A percentile compares a stretch with the other conserved stretches of the same genome.
phyloP scores from a whole-genome alignment of 2,888 invertebrate genomes.

The Shargacucullia verbasci region DNA sequence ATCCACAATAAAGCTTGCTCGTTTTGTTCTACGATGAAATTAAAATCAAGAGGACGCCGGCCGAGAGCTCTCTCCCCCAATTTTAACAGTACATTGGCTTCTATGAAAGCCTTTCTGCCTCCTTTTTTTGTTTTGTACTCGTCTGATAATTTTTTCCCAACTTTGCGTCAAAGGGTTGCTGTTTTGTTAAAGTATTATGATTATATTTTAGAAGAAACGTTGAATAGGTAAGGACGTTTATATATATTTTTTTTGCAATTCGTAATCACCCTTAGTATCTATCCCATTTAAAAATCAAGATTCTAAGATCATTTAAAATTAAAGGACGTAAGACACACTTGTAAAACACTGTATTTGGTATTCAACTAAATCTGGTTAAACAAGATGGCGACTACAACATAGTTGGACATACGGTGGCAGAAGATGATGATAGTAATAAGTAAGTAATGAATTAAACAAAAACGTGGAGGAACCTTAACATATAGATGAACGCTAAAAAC shows the following conservation, averaged over 20 bases:
- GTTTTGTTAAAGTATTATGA: slow-evolving; percentile 17
- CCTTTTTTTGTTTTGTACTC: slow-evolving; percentile 51
- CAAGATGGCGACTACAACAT: too few species aligned
- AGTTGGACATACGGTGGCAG: too few species aligned
- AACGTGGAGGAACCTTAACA: slow-evolving; percentile 27
- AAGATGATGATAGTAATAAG: neutral
- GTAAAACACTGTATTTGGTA: too few species aligned
- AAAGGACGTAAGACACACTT: too few species aligned
- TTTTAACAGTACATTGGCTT: slow-evolving; percentile 60
- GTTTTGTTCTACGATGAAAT: slow-evolving; percentile 67
- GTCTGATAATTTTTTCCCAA: slow-evolving; percentile 39
- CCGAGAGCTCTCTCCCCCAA: slow-evolving; percentile 53
- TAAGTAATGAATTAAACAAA: slow-evolving; percentile 4
- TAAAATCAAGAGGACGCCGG: slow-evolving; percentile 63
- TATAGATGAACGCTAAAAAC: slow-evolving; percentile 52
- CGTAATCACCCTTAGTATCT: too few species aligned
- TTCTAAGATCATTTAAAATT: too few species aligned
- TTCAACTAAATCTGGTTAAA: too few species aligned
- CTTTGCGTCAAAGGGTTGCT: slow-evolving; percentile 23
- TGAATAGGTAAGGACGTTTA: slow-evolving; percentile 4
- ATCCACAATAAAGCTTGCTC: slow-evolving; percentile 55
- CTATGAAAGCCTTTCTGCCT: slow-evolving; percentile 49
- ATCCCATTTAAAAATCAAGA: too few species aligned
- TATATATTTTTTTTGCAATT: neutral
- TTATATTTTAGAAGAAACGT: neutral